phyloP scores from a whole-genome alignment of 2,113 vertebrate species.

The Grammomys surdaster region DNA sequence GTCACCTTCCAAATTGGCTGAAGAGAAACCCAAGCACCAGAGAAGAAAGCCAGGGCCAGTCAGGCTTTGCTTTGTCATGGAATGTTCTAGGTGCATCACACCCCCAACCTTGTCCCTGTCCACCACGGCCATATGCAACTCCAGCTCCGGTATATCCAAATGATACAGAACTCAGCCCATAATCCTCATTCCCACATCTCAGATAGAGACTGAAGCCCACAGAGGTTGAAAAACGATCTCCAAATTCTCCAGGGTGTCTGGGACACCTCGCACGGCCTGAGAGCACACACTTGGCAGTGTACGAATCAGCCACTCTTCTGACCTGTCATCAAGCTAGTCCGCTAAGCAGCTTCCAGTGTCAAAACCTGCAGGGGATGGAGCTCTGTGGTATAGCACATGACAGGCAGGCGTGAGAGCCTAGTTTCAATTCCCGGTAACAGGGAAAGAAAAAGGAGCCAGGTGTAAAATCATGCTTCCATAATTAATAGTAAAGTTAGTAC shows the following conservation, averaged over 20 bases:
- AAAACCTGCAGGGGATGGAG: neutral
- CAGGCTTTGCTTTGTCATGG: neutral
- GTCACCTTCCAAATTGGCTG: conserved; percentile 67
- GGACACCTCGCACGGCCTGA: neutral
- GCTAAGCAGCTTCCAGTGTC: neutral
- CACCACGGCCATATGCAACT: neutral
- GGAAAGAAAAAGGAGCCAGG: neutral
- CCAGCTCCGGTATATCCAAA: neutral
- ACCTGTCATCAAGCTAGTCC: neutral
- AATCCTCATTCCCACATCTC: neutral
- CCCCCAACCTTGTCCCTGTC: neutral
- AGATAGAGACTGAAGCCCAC: neutral
- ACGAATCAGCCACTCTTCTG: neutral
- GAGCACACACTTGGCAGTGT: accelerated
- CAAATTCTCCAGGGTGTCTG: neutral
- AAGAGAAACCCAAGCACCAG: conserved; percentile 54
- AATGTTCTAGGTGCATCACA: neutral
- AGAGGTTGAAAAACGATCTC: neutral
- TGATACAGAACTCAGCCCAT: neutral
- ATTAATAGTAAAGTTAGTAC: neutral
- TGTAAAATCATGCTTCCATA: neutral
- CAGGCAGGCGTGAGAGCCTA: neutral
- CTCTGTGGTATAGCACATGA: neutral
- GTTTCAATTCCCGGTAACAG: neutral
- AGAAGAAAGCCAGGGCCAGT: conserved; percentile 52